A percentile compares a stretch with the other conserved stretches of the same genome.
phyloP scores from a whole-genome alignment of 2,797 vertebrate genomes.

The Columba guinea region DNA sequence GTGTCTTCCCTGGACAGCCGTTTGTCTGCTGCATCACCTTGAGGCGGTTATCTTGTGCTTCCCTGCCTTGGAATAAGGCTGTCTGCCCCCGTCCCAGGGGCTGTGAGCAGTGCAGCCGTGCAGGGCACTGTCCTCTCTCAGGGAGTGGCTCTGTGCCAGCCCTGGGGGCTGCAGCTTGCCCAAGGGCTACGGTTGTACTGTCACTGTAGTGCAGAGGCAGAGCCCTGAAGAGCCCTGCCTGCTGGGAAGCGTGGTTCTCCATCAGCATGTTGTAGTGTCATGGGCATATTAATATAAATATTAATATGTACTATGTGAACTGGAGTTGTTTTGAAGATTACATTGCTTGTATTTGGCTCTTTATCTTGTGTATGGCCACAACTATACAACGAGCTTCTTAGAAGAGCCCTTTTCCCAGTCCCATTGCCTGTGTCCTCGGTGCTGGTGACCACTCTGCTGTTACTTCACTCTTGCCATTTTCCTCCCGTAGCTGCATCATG shows the following conservation, averaged over 20 bases:
- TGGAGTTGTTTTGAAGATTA: neutral
- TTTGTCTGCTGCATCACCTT: neutral
- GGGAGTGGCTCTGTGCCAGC: neutral
- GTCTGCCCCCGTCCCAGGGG: neutral
- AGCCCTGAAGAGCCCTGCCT: neutral
- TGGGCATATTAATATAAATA: neutral
- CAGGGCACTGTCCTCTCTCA: accelerated
- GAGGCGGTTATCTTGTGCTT: accelerated
- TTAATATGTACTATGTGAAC: neutral
- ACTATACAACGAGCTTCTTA: neutral
- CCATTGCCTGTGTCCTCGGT: accelerated
- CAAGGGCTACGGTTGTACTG: accelerated
- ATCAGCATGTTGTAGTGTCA: neutral
- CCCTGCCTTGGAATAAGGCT: neutral
- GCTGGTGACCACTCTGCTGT: neutral
- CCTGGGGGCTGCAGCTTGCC: neutral
- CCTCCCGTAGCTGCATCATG: conserved; percentile 86
- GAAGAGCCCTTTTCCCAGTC: neutral
- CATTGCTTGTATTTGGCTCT: neutral
- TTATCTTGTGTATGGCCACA: neutral
- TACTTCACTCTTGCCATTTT: neutral
- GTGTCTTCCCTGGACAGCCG: accelerated
- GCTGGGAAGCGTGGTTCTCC: neutral
- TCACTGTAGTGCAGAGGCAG: neutral
- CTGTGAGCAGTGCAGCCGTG: neutral